Evolutionary conservation across 2,113 vertebrate genomes (phyloP).

Genomic region (Pipra filicauda): DNA sequence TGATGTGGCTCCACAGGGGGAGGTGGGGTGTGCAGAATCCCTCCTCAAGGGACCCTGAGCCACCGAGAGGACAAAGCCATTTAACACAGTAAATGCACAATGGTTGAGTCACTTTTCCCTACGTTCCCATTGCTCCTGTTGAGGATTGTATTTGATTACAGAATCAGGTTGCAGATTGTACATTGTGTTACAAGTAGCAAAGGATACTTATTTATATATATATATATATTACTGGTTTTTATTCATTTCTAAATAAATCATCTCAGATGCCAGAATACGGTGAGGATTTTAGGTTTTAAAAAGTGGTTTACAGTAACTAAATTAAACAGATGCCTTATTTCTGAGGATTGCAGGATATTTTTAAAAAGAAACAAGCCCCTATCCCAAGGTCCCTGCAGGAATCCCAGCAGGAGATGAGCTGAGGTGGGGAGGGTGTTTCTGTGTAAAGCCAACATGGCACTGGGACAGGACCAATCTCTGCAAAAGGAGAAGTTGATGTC

Average conservation of each 20-base stretch:
- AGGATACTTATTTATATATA: background rate
- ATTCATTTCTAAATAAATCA: background rate
- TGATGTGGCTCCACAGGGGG: background rate
- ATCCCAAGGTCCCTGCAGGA: background rate
- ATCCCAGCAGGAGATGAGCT: background rate
- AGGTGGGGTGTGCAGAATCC: background rate
- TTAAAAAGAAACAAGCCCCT: background rate
- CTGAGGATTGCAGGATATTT: background rate
- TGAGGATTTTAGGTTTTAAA: background rate
- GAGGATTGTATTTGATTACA: background rate
- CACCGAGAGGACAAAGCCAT: conserved; percentile 22
- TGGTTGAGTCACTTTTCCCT: background rate
- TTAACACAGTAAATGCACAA: background rate
- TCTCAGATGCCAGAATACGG: background rate
- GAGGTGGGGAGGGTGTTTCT: background rate
- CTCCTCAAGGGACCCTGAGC: background rate
- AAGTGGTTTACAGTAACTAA: conserved; percentile 14
- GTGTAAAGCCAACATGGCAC: background rate
- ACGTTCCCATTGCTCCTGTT: background rate
- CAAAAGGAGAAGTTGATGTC: background rate
- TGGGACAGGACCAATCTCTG: background rate
- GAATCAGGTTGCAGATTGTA: background rate
- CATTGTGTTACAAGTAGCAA: background rate
- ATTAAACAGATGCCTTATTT: conserved; percentile 49
- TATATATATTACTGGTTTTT: conserved; percentile 9